A percentile compares a stretch with the other conserved stretches of the same genome.
These are phyloP conservation scores for Epizoanthus ramosus DNA, from an alignment of 92 coral and sea anemone species.

Conservation along the genomic window DNA sequence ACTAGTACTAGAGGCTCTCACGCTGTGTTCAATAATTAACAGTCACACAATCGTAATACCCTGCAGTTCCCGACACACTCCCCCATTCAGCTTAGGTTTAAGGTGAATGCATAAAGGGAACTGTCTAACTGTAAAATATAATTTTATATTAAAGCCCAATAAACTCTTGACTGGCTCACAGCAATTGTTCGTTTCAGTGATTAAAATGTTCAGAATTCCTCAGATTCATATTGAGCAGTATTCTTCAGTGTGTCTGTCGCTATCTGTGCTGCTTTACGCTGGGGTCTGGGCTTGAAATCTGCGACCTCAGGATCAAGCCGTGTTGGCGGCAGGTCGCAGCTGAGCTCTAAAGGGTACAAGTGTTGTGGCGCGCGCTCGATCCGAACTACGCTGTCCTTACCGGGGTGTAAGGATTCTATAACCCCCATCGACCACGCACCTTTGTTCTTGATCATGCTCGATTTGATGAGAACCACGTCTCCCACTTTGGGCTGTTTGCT, in stretches of 20 bases:
- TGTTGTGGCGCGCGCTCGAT: slow-evolving; percentile 4
- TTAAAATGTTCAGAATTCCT: slow-evolving; percentile 18
- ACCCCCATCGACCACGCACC: slow-evolving; percentile 32
- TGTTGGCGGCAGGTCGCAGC: background rate
- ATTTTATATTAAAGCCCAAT: background rate
- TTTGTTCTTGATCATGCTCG: slow-evolving; percentile 19
- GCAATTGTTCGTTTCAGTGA: background rate
- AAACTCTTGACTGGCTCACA: background rate
- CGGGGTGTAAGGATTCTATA: slow-evolving; percentile 13
- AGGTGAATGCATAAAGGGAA: slow-evolving; percentile 24
- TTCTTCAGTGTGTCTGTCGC: slow-evolving; percentile 15
- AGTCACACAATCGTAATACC: slow-evolving; percentile 9
- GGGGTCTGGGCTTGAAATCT: slow-evolving; percentile 26
- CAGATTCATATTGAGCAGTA: slow-evolving; percentile 21
- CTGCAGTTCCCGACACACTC: too few relatives aligned
- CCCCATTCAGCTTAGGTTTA: slow-evolving; percentile 20
- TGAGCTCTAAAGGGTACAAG: slow-evolving; percentile 1
- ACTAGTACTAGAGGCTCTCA: slow-evolving; percentile 13
- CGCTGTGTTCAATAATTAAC: slow-evolving; percentile 3
- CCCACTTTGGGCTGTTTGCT: slow-evolving; percentile 15
- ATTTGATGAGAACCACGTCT: slow-evolving; percentile 32
- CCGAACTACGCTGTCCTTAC: too few relatives aligned
- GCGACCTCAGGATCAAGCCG: slow-evolving; percentile 7
- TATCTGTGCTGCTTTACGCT: slow-evolving; percentile 18
- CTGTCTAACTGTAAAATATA: background rate